phyloP scores from a whole-genome alignment of 2,797 vertebrate species.

The Leuciscus waleckii region DNA sequence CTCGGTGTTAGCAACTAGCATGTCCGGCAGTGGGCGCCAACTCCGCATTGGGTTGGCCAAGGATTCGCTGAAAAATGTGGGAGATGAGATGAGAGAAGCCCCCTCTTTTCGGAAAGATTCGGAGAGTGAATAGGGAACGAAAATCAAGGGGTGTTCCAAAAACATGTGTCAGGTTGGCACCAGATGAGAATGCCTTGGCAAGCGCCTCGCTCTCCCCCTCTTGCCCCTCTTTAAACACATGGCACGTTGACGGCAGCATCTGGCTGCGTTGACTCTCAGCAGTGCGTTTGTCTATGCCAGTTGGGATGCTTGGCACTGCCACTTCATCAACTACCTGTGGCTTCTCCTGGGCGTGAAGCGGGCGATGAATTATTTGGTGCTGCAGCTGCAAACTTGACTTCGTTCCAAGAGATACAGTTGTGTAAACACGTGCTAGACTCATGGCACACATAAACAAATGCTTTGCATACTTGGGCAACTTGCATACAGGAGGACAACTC shows the following conservation, averaged over 20 bases:
- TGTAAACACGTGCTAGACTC: conserved; percentile 75
- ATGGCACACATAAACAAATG: conserved; percentile 68
- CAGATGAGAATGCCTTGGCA: conserved; percentile 86
- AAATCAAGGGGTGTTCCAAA: conserved; percentile 80
- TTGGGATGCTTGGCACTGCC: conserved; percentile 87
- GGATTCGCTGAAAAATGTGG: conserved; percentile 60
- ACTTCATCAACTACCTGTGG: conserved; percentile 91
- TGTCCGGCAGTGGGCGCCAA: conserved; percentile 78
- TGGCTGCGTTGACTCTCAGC: conserved; percentile 85
- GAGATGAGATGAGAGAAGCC: conserved; percentile 64
- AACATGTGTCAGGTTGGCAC: conserved; percentile 85
- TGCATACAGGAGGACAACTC: background rate
- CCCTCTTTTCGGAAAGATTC: conserved; percentile 71
- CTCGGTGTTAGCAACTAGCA: conserved; percentile 65
- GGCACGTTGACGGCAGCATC: conserved; percentile 86
- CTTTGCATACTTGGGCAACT: conserved; percentile 1
- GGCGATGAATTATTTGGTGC: conserved; percentile 82
- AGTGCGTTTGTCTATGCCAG: conserved; percentile 87
- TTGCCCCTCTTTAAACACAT: conserved; percentile 88
- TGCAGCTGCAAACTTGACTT: conserved; percentile 83
- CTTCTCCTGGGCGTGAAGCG: conserved; percentile 80
- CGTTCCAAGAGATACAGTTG: conserved; percentile 78
- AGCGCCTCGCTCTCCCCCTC: conserved; percentile 75
- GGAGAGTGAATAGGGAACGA: conserved; percentile 75
- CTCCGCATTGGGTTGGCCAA: conserved; percentile 71